A percentile compares a stretch with the other conserved stretches of the same genome.
phyloP scores from a whole-genome alignment of 2,888 invertebrate genomes.

The Harpagoxenus sublaevis region DNA sequence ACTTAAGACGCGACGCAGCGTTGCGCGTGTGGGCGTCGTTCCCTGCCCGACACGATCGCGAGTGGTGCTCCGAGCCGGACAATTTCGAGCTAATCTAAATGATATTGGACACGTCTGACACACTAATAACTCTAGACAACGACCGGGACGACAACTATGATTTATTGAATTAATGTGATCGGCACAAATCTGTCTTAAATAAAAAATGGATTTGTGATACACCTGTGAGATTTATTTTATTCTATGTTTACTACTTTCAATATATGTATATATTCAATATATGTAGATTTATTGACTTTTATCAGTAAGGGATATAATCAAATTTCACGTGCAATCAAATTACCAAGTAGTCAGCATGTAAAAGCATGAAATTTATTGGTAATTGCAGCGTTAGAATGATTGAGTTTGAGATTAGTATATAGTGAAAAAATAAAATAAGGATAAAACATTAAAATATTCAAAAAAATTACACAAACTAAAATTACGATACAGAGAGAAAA shows the following conservation, averaged over 20 bases:
- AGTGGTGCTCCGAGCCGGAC: slow-evolving; percentile 61
- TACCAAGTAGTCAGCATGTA: neutral
- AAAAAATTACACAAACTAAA: neutral
- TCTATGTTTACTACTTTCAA: neutral
- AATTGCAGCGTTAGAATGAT: neutral
- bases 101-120: slow-evolving; percentile 72
- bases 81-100: slow-evolving; percentile 73
- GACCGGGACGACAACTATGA: slow-evolving; percentile 35
- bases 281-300: neutral
- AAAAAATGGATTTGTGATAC: neutral
- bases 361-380: neutral
- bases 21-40: slow-evolving; percentile 77
- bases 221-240: neutral
- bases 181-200: slow-evolving; percentile 33
- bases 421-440: neutral
- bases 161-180: slow-evolving; percentile 49
- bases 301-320: neutral
- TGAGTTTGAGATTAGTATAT: neutral
- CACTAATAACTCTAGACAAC: slow-evolving; percentile 56
- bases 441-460: neutral
- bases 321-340: neutral
- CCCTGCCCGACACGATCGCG: slow-evolving; percentile 54
- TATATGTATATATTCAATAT: neutral
- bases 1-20: slow-evolving; percentile 74
- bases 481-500: neutral